Percentiles rank a stretch among this genome's conserved stretches.
Evolutionary conservation across 92 coral and sea anemone species (phyloP).

Genomic region (Porites lobata): DNA sequence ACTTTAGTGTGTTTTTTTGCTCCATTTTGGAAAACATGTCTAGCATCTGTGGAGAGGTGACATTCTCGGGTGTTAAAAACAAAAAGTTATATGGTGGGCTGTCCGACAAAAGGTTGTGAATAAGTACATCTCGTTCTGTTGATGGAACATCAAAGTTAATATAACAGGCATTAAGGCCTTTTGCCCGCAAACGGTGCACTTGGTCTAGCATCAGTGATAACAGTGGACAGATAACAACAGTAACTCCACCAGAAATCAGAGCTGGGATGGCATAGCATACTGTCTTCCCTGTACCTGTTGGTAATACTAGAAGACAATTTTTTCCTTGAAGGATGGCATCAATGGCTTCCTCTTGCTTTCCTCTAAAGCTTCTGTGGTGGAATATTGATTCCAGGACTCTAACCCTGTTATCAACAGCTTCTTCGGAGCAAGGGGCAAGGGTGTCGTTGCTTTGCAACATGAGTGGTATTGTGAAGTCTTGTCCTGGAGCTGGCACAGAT

Average conservation of each 20-base stretch:
- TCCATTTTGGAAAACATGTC: not conserved
- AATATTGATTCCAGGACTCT: not conserved
- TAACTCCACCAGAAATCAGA: conserved; percentile 46
- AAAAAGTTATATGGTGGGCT: conserved; percentile 37
- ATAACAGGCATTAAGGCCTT: conserved; percentile 60
- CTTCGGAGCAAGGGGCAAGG: no score
- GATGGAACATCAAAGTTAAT: conserved; percentile 29
- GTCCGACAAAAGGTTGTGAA: conserved; percentile 20
- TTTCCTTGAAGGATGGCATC: conserved; percentile 39
- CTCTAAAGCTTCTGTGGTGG: conserved; percentile 39
- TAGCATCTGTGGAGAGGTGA: conserved; percentile 12
- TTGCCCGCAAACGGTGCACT: conserved; percentile 40
- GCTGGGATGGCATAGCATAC: conserved; percentile 64
- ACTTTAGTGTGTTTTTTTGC: not conserved
- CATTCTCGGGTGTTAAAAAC: conserved; percentile 53
- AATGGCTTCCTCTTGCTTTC: conserved; percentile 55
- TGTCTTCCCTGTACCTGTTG: conserved; percentile 78
- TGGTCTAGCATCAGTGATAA: conserved; percentile 56
- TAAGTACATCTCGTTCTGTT: conserved; percentile 36
- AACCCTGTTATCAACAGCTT: no score
- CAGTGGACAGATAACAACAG: conserved; percentile 60
- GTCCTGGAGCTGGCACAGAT: conserved; percentile 11
- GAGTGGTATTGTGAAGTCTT: conserved; percentile 2
- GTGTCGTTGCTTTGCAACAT: not conserved
- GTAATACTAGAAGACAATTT: conserved; percentile 59